Evolutionary conservation across 2,888 invertebrate genomes (phyloP), one percentile per base, ranked within the genome.

Genomic region (Heteromurus nitidus): DNA sequence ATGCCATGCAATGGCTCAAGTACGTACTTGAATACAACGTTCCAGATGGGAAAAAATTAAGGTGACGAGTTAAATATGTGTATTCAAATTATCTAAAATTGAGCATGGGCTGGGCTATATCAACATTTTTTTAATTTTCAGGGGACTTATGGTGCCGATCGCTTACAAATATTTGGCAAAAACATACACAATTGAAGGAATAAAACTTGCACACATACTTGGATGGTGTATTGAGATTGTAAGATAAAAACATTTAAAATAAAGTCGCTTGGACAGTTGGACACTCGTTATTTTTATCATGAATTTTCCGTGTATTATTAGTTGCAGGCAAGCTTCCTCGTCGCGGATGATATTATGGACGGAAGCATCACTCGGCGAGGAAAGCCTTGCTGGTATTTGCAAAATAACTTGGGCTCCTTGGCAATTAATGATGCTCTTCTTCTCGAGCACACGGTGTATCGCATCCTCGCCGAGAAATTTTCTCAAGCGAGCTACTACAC

Each of bases 151-250:
- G 0, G 92, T 94, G 0, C 93, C 95, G 0, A 90, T 93, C 44
- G 92, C 95, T 0, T 96, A 94, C 89, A 94, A 93, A 88, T 92
- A 93, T 90, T 89, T 96, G 82, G 2, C 5, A 3, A 3, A 94
- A n/a, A n/a, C n/a, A n/a, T n/a, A n/a, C 94, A 0, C 92, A 20
- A n/a, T 94, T 0, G 95, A 95, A 86, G 95, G 95, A 87, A 89
- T 96, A 47, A 92, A 93, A 86, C 89, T 93, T 80, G 95, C 96
- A 0, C 93, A 95, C 86, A 93, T 96, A 87, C 91, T 98, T 89
- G 98, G 97, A 84, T 98, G 97, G 97, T 96, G 96, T 89, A 92
- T 95, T 3, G 98, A 98, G 93, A 92, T 97, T 94, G 97, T 98
- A 5, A 47, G 50, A 28, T 18, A 64, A 9, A 62, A 58, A 26